phyloP scores from a whole-genome alignment of 2,797 vertebrate genomes.

The Dermochelys coriacea region DNA sequence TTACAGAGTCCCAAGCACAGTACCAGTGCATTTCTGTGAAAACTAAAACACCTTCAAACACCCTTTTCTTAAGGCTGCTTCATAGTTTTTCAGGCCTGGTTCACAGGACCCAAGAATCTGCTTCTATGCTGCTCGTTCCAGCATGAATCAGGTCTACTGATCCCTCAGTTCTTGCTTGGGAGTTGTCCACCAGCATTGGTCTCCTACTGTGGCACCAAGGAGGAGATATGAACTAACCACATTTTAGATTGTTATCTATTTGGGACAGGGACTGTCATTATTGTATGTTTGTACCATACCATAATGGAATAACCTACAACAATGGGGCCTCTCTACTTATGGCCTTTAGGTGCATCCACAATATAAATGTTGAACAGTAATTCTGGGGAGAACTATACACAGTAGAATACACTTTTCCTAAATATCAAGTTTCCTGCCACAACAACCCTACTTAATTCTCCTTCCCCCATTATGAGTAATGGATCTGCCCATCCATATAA shows the following conservation, averaged over 20 bases:
- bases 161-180: fast-evolving
- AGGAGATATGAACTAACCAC: fast-evolving
- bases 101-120: neutral
- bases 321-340: neutral
- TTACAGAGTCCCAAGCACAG: fast-evolving
- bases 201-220: neutral
- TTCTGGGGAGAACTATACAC: fast-evolving
- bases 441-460: neutral
- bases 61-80: neutral
- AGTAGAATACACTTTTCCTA: neutral
- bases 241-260: neutral
- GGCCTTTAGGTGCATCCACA: neutral
- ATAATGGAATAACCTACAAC: neutral
- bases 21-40: fast-evolving
- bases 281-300: fast-evolving
- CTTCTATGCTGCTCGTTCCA: neutral
- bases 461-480: neutral
- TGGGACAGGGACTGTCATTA: neutral
- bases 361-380: neutral
- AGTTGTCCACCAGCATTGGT: neutral
- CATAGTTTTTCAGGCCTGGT: neutral
- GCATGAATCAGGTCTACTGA: fast-evolving
- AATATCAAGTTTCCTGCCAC: neutral
- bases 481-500: neutral
- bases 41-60: too few species aligned